Conservation (phyloP, 2,888 invertebrate species). For the Rhagium mordax region DNA sequence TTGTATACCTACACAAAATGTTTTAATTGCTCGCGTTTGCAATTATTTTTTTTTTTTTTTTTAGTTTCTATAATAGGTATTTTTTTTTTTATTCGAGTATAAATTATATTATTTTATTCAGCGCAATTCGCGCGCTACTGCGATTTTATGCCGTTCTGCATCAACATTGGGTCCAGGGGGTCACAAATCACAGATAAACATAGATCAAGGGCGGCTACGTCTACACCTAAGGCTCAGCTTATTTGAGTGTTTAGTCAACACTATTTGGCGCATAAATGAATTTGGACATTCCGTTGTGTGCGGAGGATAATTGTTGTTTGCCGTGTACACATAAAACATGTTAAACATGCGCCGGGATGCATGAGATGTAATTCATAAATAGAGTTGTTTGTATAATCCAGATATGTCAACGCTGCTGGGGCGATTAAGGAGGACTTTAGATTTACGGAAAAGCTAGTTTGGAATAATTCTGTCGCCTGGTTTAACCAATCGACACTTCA, state of each 20-base stretch:
- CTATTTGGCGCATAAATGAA: slow-evolving; percentile 8
- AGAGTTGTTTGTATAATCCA: neutral
- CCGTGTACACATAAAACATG: neutral
- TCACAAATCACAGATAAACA: slow-evolving; percentile 15
- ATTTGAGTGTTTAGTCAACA: neutral
- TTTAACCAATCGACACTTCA: no score
- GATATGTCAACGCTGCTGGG: neutral
- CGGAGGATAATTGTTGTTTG: slow-evolving; percentile 14
- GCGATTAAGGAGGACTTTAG: no score
- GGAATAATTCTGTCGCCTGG: no score
- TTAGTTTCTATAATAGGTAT: no score
- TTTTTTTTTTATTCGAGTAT: no score
- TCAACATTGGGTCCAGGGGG: slow-evolving; percentile 14
- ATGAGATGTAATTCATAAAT: neutral
- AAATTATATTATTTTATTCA: neutral
- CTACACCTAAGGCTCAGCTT: neutral
- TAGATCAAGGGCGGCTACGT: slow-evolving; percentile 26
- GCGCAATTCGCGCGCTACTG: neutral
- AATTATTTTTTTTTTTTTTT: no score
- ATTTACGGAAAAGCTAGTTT: no score
- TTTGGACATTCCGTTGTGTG: neutral
- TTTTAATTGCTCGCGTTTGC: no score
- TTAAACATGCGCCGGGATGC: neutral
- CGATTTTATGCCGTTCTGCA: neutral
- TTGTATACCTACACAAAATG: no score